These are phyloP conservation scores for Zeugodacus cucurbitae DNA, from an alignment of 1,140 invertebrate genomes.

Conservation along the genomic window DNA sequence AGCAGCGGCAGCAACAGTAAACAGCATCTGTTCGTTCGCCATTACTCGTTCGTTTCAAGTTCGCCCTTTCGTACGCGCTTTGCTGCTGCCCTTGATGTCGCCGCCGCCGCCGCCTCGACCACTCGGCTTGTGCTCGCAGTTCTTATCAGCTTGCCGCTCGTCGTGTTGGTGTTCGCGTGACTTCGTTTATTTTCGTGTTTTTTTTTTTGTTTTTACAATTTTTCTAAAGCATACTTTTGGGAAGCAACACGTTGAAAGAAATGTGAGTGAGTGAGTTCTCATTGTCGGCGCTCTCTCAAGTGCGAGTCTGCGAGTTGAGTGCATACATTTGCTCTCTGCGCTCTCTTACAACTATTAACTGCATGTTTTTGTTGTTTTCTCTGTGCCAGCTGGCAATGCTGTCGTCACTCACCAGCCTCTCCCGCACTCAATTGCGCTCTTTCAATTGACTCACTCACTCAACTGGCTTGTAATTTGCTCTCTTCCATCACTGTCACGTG, in stretches of 20 bases:
- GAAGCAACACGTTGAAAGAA: slow-evolving; percentile 1
- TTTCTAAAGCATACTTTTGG: not conserved
- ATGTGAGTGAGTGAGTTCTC: not conserved
- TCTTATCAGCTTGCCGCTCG: not conserved
- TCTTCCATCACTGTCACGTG: not conserved
- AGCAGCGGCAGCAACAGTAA: not conserved
- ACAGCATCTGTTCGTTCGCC: not conserved
- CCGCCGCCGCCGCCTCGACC: not conserved
- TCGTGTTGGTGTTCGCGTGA: not conserved
- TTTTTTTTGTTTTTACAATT: not conserved
- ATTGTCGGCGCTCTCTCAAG: not conserved
- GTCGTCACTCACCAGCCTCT: not conserved
- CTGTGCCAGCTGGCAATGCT: not conserved
- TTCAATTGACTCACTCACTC: not conserved
- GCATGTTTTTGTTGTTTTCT: not conserved
- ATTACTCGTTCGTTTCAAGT: not conserved
- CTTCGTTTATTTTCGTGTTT: not conserved
- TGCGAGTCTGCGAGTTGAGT: not conserved
- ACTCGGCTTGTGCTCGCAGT: not conserved
- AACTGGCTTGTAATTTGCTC: not conserved
- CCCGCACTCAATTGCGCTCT: not conserved
- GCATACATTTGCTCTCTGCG: not conserved
- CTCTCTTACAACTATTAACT: not conserved
- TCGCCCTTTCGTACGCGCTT: not conserved
- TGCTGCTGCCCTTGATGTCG: not conserved